These are phyloP conservation scores for Erpobdella octoculata DNA, from an alignment of 2,888 invertebrate species.

Conservation along the genomic window DNA sequence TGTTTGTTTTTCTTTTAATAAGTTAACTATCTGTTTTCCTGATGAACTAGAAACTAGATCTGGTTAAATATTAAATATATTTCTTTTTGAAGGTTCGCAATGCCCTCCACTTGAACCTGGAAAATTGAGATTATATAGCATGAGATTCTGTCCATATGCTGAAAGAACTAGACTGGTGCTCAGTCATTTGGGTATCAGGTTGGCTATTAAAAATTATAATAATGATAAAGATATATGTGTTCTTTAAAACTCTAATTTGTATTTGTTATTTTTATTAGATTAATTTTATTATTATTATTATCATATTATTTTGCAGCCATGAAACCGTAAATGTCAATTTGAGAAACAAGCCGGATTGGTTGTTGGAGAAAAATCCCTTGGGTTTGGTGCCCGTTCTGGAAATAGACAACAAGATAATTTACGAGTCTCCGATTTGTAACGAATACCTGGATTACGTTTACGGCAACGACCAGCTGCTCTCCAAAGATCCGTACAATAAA, in stretches of 20 bases:
- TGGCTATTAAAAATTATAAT: too few species aligned
- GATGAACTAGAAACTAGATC: background rate
- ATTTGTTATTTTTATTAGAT: background rate
- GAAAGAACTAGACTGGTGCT: constrained; percentile 51
- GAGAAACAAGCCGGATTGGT: constrained; percentile 42
- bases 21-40: too few species aligned
- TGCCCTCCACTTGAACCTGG: constrained; percentile 7
- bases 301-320: constrained; percentile 41
- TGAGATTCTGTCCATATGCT: constrained; percentile 55
- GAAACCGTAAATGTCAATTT: constrained; percentile 56
- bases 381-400: constrained; percentile 55
- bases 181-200: background rate
- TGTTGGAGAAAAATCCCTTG: constrained; percentile 21
- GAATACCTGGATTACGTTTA: constrained; percentile 59
- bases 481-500: constrained; percentile 20
- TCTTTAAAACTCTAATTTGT: background rate
- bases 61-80: background rate
- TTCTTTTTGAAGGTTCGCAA: constrained; percentile 14
- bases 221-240: background rate
- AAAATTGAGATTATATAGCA: constrained; percentile 42
- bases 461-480: constrained; percentile 26
- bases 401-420: constrained; percentile 54
- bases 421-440: constrained; percentile 57
- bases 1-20: too few species aligned
- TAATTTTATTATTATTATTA: background rate